Evolutionary conservation across 2,888 invertebrate genomes (phyloP).

Genomic region (Cephus runcator): DNA sequence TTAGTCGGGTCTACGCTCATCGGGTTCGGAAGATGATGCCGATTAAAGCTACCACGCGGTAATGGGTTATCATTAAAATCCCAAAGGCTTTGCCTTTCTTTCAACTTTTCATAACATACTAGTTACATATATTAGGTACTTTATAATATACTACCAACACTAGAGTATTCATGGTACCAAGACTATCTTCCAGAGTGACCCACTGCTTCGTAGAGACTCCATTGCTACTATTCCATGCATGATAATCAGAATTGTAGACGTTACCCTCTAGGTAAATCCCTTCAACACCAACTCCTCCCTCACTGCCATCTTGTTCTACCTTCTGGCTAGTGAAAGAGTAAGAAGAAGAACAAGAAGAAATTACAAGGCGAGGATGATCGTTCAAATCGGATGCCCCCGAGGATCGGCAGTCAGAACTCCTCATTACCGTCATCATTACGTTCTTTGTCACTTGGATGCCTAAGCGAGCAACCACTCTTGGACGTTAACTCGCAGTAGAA

Average conservation of each 20-base stretch:
- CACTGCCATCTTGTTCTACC: slow-evolving; percentile 8
- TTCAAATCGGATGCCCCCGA: slow-evolving; percentile 31
- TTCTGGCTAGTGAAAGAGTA: slow-evolving; percentile 14
- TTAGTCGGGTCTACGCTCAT: slow-evolving; percentile 4
- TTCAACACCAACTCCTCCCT: background rate
- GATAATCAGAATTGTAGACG: background rate
- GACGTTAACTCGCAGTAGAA: background rate
- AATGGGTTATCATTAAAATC: slow-evolving; percentile 13
- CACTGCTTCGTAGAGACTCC: background rate
- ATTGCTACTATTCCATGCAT: background rate
- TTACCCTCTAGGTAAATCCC: background rate
- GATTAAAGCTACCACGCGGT: slow-evolving; percentile 24
- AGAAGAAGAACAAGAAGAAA: slow-evolving; percentile 20
- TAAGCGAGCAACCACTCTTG: background rate
- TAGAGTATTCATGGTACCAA: background rate
- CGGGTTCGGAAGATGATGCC: slow-evolving; percentile 16
- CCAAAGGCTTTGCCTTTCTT: slow-evolving; percentile 7
- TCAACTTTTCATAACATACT: slow-evolving; percentile 1
- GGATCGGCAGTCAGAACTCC: slow-evolving; percentile 27
- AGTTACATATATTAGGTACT: background rate
- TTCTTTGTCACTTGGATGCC: slow-evolving; percentile 27
- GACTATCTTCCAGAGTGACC: background rate
- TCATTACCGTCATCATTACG: slow-evolving; percentile 33
- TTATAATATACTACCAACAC: background rate
- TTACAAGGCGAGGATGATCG: slow-evolving; percentile 30